Percentiles rank a stretch among this genome's conserved stretches.
phyloP scores from a whole-genome alignment of 2,113 vertebrate genomes.

The Rousettus leschenaultii region DNA sequence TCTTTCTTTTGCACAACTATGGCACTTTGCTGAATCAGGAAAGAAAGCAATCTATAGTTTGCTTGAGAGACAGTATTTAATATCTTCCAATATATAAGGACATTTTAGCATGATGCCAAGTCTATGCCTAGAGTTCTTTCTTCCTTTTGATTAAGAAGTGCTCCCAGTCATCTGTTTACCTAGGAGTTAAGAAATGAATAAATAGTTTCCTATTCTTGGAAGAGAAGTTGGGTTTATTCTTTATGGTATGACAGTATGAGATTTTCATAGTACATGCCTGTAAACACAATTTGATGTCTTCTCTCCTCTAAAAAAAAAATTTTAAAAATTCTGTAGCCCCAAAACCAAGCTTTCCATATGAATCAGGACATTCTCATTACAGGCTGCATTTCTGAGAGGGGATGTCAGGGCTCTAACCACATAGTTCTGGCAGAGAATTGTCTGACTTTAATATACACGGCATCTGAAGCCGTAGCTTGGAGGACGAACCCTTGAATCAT shows the following conservation, averaged over 20 bases:
- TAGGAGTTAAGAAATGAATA: not conserved
- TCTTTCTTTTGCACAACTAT: not conserved
- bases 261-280: not conserved
- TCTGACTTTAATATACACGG: not conserved
- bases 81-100: not conserved
- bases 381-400: not conserved
- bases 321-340: not conserved
- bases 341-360: not conserved
- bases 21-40: not conserved
- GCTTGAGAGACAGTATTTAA: not conserved
- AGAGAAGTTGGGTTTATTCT: slow-evolving; percentile 26
- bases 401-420: not conserved
- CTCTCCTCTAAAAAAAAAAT: not conserved
- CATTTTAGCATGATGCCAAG: not conserved
- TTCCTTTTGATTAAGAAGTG: slow-evolving; percentile 18
- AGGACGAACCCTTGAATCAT: not conserved
- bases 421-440: not conserved
- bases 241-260: not conserved
- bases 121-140: not conserved
- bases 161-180: not conserved
- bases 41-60: not conserved
- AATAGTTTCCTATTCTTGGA: not conserved
- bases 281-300: not conserved
- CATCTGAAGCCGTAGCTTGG: not conserved
- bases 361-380: not conserved